Percentiles rank a stretch among this genome's conserved stretches.
Conservation (phyloP, 2,888 invertebrate genomes). For the Micropterix aruncella region DNA sequence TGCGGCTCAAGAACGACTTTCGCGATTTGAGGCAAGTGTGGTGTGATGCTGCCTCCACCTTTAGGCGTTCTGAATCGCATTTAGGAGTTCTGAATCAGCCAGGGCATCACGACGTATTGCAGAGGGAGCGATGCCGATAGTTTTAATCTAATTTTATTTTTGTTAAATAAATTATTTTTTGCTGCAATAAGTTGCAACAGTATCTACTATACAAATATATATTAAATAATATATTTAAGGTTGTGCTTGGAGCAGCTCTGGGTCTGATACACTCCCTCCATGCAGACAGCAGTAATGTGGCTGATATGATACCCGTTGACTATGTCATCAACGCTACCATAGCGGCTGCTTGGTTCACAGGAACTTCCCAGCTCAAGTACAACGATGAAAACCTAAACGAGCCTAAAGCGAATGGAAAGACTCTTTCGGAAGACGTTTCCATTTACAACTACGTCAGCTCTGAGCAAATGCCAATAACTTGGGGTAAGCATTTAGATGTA, state of each 20-base stretch:
- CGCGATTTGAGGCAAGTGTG: too few relatives aligned
- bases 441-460: constrained; percentile 81
- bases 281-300: constrained; percentile 43
- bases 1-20: too few relatives aligned
- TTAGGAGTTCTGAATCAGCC: too few relatives aligned
- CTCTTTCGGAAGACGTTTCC: constrained; percentile 26
- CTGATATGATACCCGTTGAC: constrained; percentile 72
- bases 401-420: constrained; percentile 14
- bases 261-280: constrained; percentile 59
- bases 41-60: too few relatives aligned
- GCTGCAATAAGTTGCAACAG: too few relatives aligned
- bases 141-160: too few relatives aligned
- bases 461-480: constrained; percentile 60
- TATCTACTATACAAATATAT: too few relatives aligned
- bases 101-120: too few relatives aligned
- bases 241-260: constrained; percentile 44
- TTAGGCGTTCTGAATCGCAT: not conserved
- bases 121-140: too few relatives aligned
- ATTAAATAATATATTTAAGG: too few relatives aligned
- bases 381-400: constrained; percentile 20
- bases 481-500: constrained; percentile 39
- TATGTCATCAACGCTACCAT: constrained; percentile 61
- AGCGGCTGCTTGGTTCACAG: constrained; percentile 48
- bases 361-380: constrained; percentile 25
- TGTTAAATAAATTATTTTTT: too few relatives aligned